These are phyloP conservation scores for Dendrocincla tyrannina DNA, from an alignment of 2,797 vertebrate species.

Conservation along the genomic window DNA sequence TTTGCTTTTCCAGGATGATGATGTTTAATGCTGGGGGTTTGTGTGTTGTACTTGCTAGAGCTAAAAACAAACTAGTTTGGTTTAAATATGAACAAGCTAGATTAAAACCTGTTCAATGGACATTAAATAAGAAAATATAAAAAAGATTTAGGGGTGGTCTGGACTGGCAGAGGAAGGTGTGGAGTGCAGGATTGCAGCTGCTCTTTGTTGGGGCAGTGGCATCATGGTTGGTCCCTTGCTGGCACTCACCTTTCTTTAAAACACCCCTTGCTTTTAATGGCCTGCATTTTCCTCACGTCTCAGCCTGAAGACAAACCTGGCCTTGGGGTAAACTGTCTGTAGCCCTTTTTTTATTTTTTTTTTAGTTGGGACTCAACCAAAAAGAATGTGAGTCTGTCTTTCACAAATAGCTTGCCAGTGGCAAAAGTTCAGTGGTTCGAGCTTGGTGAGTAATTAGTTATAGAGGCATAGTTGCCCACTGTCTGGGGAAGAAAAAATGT, in stretches of 20 bases:
- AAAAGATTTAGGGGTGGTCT: neutral
- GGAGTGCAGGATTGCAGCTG: neutral
- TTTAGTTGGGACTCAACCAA: neutral
- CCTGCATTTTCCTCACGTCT: neutral
- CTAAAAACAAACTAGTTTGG: neutral
- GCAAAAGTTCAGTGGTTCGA: constrained; percentile 40
- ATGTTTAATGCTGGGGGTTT: neutral
- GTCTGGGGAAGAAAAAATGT: neutral
- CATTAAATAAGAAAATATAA: neutral
- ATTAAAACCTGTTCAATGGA: neutral
- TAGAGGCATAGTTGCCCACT: constrained; percentile 1
- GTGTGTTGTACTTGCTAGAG: neutral
- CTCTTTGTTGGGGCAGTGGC: rapidly evolving
- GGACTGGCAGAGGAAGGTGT: neutral
- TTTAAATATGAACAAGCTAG: neutral
- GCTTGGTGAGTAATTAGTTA: neutral
- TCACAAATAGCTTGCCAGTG: constrained; percentile 19
- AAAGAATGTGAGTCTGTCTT: constrained; percentile 30
- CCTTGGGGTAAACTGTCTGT: constrained; percentile 4
- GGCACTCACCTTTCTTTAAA: neutral
- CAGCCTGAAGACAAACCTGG: neutral
- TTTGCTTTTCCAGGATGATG: neutral
- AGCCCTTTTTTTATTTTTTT: neutral
- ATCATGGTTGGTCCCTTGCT: neutral
- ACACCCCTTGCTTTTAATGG: neutral